These are phyloP conservation scores for Pterocles burchelli DNA, from an alignment of 2,113 vertebrate genomes.

Conservation along the genomic window DNA sequence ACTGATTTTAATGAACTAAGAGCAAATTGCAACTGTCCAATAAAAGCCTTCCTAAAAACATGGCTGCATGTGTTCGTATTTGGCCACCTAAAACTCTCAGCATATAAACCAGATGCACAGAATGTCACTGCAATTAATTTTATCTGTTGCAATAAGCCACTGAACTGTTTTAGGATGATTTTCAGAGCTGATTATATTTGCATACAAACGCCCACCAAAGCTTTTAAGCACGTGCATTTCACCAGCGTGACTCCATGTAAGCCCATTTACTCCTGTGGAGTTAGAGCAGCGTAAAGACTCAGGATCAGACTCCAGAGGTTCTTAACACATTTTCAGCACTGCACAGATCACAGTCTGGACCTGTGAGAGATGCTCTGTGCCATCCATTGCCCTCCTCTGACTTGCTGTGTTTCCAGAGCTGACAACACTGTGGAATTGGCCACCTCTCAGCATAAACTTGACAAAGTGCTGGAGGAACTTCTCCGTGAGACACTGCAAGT, in stretches of 20 bases:
- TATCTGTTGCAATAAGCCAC: not conserved
- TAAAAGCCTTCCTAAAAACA: not conserved
- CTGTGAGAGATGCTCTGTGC: accelerated
- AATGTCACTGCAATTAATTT: not conserved
- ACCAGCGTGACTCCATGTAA: not conserved
- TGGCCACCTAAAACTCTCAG: not conserved
- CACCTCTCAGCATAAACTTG: not conserved
- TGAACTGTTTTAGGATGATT: not conserved
- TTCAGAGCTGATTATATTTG: not conserved
- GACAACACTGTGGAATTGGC: too few species aligned
- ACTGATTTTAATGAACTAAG: not conserved
- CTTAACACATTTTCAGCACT: accelerated
- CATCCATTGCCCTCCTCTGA: accelerated
- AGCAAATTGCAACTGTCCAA: not conserved
- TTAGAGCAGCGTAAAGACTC: accelerated
- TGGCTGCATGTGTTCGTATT: accelerated
- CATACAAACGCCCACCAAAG: not conserved
- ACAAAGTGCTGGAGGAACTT: not conserved
- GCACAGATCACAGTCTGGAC: not conserved
- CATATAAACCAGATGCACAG: too few species aligned
- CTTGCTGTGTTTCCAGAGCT: not conserved
- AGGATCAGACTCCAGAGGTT: not conserved
- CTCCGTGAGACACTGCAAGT: accelerated
- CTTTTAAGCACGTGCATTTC: accelerated
- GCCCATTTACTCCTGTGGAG: not conserved